Evolutionary conservation across 2,888 invertebrate species (phyloP), one percentile per base, ranked within the genome.

Genomic region (Adela reaumurella): DNA sequence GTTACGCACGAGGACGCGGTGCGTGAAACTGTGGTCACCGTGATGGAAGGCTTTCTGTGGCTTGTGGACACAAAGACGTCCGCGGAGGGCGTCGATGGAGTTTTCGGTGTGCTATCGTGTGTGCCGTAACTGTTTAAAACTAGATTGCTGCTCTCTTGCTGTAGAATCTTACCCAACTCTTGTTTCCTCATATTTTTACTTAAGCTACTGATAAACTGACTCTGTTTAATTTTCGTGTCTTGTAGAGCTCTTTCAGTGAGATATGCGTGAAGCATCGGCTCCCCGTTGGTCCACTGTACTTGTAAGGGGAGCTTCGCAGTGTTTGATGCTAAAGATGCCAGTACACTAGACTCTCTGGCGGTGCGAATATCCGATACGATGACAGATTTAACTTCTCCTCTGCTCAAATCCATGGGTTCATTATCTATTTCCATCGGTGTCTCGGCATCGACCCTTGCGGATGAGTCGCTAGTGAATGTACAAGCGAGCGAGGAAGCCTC

Each of bases 211-310:
- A 72, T 68, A 49, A 78, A 65, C 62, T 86, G 85, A 54, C 84
- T 84, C 62, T 87, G 87, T 64, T 89, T 89, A 51, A 88, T 86
- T 65, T 84, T 85, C 41, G 85, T 82, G 61, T 88, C 86, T 61
- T 85, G 81, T 46, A 89, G 70, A 16, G 89, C 87, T 59, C 87
- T 79, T 61, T 89, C 89, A 1, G 87, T 88, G 46, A 89, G 77
- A 65, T 89, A 89, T 1, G 86, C 87, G 55, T 88, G 88, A 48
- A 89, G 68, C 80, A 88, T 83, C 5, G 84, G 83, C 54, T 86
- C 86, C 35, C 86, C 84, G 49, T 79, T 74, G 17, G 74, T 57
- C 74, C 83, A 83, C 51, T 83, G 82, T 51, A 70, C 68, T 52
- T 81, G 79, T 52, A 81, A 76, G 6, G 85, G 84, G 49, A 84